Evolutionary conservation across 1,140 invertebrate species (phyloP), one percentile per base, ranked within the genome.

Genomic region (Pseudoatta argentina): DNA sequence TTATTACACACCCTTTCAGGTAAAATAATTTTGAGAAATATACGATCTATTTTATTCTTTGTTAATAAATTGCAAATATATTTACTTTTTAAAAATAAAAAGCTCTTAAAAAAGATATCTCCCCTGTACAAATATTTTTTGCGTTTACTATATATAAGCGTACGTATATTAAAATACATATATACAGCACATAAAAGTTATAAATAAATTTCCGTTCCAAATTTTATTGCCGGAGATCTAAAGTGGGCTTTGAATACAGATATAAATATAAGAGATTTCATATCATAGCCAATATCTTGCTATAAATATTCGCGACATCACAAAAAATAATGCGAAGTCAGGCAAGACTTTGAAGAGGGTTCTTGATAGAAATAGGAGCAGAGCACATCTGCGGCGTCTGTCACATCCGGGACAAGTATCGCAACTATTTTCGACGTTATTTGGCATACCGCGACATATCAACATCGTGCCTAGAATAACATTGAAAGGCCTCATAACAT

Each of bases 361-460:
- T 67, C 67, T 48, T 63, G 88, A 61, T 87, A 21, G 75, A 86
- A 89, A 89, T 72, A 89, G 72, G 55, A 79, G 53, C 71, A 44
- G 77, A 86, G 88, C 87, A 59, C 86, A 77, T 89, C 87, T 57
- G 48, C 61, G 34, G 2, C 6, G 39, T 21, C 16, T 57, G n/a
- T 3, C 55, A n/a, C 51, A 30, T 67, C 30, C 61, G 44, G 21
- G 39, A 34, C 24, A 66, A 59, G 34, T 55, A 72, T 76, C 69
- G 39, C 39, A 61, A 66, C 27, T 53, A 69, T 82, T 89, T 72
- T 72, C 59, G 69, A 83, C 61, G 51, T 73, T 75, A 83, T 75
- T 83, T 73, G 69, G 79, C 55, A 61, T 34, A 39, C n/a, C 24
- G 48, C 44, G 18, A 24, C 24, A 34, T n/a, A 18, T 71, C 48